Conservation (phyloP, 2,888 invertebrate species). For the Norana najaformis region DNA sequence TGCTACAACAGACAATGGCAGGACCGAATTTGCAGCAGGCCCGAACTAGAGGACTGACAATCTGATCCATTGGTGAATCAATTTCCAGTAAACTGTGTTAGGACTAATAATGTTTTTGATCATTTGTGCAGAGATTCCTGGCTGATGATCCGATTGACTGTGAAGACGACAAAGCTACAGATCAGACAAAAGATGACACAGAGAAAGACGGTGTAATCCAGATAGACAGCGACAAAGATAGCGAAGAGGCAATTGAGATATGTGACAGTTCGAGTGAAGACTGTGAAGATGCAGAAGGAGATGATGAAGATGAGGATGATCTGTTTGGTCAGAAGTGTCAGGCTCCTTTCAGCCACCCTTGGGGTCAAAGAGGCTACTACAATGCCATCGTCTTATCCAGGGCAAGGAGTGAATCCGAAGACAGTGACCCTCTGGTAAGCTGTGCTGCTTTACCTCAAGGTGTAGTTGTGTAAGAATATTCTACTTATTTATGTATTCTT, state of each 20-base stretch:
- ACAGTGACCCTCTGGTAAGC: conserved; percentile 35
- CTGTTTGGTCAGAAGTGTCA: conserved; percentile 83
- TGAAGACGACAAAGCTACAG: not conserved
- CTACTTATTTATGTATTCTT: not conserved
- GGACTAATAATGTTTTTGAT: not conserved
- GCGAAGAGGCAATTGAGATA: not conserved
- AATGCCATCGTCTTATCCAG: conserved; percentile 79
- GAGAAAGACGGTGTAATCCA: not conserved
- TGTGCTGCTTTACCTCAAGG: not conserved
- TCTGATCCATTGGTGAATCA: too few species aligned
- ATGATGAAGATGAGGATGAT: conserved; percentile 19
- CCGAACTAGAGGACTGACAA: too few species aligned
- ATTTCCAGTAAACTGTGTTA: not conserved
- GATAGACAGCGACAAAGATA: conserved; percentile 5
- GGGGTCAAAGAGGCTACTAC: conserved; percentile 76
- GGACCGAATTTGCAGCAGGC: too few species aligned
- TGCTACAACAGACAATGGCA: too few species aligned
- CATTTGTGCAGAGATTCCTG: not conserved
- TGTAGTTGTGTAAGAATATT: not conserved
- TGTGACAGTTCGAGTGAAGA: not conserved
- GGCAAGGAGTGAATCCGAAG: conserved; percentile 42
- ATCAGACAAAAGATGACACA: not conserved
- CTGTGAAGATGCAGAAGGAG: not conserved
- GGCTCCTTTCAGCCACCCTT: conserved; percentile 79
- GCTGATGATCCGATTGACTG: not conserved